Evolutionary conservation across 1,140 invertebrate genomes (phyloP).

Genomic region (Cylas formicarius): DNA sequence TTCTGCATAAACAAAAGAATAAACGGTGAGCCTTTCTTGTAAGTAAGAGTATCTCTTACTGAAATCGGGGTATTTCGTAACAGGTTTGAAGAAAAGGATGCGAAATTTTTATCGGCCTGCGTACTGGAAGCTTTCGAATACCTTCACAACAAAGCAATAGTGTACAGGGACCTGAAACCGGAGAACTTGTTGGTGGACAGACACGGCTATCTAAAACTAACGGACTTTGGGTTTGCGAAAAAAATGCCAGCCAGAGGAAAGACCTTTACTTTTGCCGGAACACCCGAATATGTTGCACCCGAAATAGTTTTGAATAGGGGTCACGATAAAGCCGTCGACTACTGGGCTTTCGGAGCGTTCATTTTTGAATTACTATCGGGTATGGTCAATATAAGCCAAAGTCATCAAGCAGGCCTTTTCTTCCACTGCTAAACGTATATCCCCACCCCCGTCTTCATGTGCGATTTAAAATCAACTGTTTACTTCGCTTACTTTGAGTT

Average conservation of each 20-base stretch:
- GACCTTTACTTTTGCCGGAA: slow-evolving; percentile 98
- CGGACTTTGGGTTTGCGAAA: slow-evolving; percentile 97
- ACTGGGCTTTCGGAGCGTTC: slow-evolving; percentile 90
- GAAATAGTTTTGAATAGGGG: slow-evolving; percentile 91
- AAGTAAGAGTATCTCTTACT: too few species aligned
- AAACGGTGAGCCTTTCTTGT: slow-evolving; percentile 68
- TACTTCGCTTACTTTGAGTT: too few species aligned
- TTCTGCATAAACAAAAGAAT: slow-evolving; percentile 67
- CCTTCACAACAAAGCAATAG: slow-evolving; percentile 74
- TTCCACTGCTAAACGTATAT: background rate
- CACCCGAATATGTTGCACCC: slow-evolving; percentile 85
- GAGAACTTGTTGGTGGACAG: slow-evolving; percentile 87
- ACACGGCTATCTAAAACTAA: slow-evolving; percentile 88
- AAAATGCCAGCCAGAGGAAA: slow-evolving; percentile 68
- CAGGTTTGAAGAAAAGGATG: slow-evolving; percentile 82
- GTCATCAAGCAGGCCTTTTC: background rate
- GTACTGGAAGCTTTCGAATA: slow-evolving; percentile 81
- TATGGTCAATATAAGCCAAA: slow-evolving; percentile 3
- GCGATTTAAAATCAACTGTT: too few species aligned
- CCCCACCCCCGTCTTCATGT: background rate
- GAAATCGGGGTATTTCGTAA: slow-evolving; percentile 56
- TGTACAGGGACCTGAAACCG: slow-evolving; percentile 92
- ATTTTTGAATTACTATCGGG: slow-evolving; percentile 89
- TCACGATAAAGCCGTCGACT: slow-evolving; percentile 88
- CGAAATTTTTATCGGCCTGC: slow-evolving; percentile 64